Evolutionary conservation across 2,797 vertebrate genomes (phyloP).

Genomic region (Tragopan temminckii): DNA sequence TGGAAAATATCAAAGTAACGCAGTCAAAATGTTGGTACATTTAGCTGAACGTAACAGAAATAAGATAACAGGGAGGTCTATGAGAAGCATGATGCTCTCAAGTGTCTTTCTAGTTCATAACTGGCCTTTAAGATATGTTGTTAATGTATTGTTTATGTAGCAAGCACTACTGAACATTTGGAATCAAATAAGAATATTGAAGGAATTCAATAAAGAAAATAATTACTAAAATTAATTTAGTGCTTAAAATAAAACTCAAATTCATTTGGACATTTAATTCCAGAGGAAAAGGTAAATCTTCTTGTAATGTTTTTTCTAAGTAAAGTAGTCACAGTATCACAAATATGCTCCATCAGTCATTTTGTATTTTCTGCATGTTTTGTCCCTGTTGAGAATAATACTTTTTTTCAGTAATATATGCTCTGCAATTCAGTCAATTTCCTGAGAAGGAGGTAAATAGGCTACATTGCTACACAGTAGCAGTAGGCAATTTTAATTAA

Average conservation of each 20-base stretch:
- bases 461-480: not conserved
- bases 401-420: conserved; percentile 35
- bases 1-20: not conserved
- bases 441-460: not conserved
- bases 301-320: conserved; percentile 26
- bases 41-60: not conserved
- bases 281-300: conserved; percentile 27
- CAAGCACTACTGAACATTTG: not conserved
- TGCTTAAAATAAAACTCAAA: not conserved
- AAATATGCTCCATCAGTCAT: conserved; percentile 24
- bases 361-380: conserved; percentile 34
- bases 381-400: conserved; percentile 1
- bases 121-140: not conserved
- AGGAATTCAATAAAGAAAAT: conserved; percentile 32
- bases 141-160: not conserved
- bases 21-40: not conserved
- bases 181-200: conserved; percentile 24
- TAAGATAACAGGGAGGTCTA: not conserved
- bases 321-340: conserved; percentile 46
- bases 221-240: conserved; percentile 49
- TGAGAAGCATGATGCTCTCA: not conserved
- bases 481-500: conserved; percentile 38
- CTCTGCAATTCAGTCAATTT: conserved; percentile 28
- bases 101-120: not conserved
- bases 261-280: conserved; percentile 32